These are phyloP conservation scores for Acronicta leporina DNA, from an alignment of 2,888 invertebrate species.

Conservation along the genomic window DNA sequence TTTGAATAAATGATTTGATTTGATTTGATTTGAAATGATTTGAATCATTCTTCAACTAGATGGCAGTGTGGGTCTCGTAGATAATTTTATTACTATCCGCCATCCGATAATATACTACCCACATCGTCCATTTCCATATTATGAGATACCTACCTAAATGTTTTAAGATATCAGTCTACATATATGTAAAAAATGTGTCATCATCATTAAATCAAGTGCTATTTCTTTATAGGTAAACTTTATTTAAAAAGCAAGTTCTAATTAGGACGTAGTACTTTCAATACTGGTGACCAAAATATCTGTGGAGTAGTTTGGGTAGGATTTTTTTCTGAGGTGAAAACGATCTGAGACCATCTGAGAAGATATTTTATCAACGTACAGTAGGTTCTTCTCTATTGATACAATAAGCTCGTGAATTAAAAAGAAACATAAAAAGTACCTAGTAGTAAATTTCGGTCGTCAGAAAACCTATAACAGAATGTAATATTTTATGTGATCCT, in stretches of 20 bases:
- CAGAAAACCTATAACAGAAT: no score
- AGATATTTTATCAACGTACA: no score
- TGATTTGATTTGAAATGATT: no score
- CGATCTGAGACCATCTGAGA: no score
- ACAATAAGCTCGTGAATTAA: no score
- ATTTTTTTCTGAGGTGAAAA: no score
- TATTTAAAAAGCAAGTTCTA: background rate
- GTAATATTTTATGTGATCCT: background rate
- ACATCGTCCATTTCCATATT: slow-evolving; percentile 44
- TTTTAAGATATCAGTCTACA: slow-evolving; percentile 26
- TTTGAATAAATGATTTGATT: no score
- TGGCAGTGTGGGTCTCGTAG: slow-evolving; percentile 26
- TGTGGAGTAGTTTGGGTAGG: no score
- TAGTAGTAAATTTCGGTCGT: no score
- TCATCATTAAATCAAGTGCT: background rate
- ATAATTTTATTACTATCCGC: background rate
- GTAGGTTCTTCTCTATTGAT: no score
- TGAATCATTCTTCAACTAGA: slow-evolving; percentile 35
- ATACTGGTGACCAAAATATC: background rate
- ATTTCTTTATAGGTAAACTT: background rate
- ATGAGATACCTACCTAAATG: slow-evolving; percentile 7
- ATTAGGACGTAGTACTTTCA: background rate
- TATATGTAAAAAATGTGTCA: background rate
- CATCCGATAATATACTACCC: slow-evolving; percentile 48
- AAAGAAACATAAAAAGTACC: no score